Percentiles rank a stretch among this genome's conserved stretches.
phyloP scores from a whole-genome alignment of 2,113 vertebrate genomes.

The Stegastes partitus region DNA sequence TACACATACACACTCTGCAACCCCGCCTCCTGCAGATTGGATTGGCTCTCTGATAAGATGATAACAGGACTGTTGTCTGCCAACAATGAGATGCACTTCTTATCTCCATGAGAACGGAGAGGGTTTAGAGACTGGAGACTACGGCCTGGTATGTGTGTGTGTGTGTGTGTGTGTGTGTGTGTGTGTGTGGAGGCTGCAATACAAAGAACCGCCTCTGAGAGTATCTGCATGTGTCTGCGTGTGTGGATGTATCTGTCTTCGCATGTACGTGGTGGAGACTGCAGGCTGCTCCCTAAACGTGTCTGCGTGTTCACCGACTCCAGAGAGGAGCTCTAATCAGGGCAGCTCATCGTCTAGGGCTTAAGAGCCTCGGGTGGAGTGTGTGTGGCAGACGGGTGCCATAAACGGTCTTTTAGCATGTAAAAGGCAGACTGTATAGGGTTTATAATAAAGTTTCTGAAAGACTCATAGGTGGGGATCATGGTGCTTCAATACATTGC shows the following conservation, averaged over 20 bases:
- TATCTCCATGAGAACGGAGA: constrained; percentile 81
- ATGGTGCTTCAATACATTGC: neutral
- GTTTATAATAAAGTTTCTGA: neutral
- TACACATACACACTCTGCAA: constrained; percentile 29
- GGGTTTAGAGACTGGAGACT: constrained; percentile 65
- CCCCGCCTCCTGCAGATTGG: constrained; percentile 61
- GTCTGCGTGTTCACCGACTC: constrained; percentile 60
- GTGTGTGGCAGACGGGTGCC: constrained; percentile 39
- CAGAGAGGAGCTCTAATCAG: constrained; percentile 71
- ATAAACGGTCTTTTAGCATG: neutral
- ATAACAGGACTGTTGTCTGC: constrained; percentile 73
- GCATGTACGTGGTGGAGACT: constrained; percentile 45
- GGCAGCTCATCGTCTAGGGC: constrained; percentile 68
- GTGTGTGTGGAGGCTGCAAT: constrained; percentile 31
- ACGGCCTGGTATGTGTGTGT: constrained; percentile 40
- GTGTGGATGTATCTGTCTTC: constrained; percentile 48
- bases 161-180: constrained; percentile 10
- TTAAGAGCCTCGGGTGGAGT: constrained; percentile 18
- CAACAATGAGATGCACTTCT: constrained; percentile 75
- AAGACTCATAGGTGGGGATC: too few relatives aligned
- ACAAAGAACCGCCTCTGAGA: constrained; percentile 17
- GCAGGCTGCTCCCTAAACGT: constrained; percentile 17
- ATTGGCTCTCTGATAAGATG: constrained; percentile 75
- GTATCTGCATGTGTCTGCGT: constrained; percentile 48
- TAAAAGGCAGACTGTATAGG: neutral